These are phyloP conservation scores for Bursaphelenchus mucronatus DNA, from an alignment of 1,140 invertebrate genomes.

Conservation along the genomic window DNA sequence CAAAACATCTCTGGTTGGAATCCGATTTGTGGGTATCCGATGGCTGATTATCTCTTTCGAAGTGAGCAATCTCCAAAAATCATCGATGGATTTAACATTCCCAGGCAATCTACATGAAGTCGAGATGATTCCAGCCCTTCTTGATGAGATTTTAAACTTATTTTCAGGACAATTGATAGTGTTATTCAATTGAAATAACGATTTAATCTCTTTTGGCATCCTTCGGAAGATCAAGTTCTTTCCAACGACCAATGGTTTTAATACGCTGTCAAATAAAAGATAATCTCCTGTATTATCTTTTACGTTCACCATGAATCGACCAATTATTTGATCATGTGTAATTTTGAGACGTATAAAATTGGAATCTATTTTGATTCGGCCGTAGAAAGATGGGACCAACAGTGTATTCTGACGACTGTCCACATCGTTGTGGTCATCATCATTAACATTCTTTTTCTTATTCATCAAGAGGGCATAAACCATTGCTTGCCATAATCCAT, in stretches of 20 bases:
- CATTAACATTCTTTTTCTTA: background rate
- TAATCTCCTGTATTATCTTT: slow-evolving; percentile 8
- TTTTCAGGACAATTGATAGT: background rate
- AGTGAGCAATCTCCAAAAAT: slow-evolving; percentile 35
- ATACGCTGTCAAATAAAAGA: background rate
- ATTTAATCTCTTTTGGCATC: background rate
- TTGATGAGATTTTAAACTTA: background rate
- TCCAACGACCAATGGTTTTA: background rate
- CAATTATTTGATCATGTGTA: background rate
- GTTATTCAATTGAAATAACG: background rate
- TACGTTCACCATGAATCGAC: slow-evolving; percentile 2
- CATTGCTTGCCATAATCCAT: slow-evolving; percentile 11
- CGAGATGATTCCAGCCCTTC: slow-evolving; percentile 18
- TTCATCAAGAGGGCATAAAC: background rate
- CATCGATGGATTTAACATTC: slow-evolving; percentile 21
- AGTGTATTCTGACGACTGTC: background rate
- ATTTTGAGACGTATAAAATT: background rate
- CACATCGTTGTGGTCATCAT: background rate
- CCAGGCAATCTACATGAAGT: slow-evolving; percentile 39
- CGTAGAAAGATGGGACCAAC: slow-evolving; percentile 5
- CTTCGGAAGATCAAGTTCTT: background rate
- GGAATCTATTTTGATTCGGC: background rate
- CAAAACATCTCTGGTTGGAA: slow-evolving; percentile 30
- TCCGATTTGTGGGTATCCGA: slow-evolving; percentile 30
- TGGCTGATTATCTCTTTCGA: slow-evolving; percentile 22